phyloP scores from a whole-genome alignment of 2,113 vertebrate genomes.

The Oreochromis niloticus region DNA sequence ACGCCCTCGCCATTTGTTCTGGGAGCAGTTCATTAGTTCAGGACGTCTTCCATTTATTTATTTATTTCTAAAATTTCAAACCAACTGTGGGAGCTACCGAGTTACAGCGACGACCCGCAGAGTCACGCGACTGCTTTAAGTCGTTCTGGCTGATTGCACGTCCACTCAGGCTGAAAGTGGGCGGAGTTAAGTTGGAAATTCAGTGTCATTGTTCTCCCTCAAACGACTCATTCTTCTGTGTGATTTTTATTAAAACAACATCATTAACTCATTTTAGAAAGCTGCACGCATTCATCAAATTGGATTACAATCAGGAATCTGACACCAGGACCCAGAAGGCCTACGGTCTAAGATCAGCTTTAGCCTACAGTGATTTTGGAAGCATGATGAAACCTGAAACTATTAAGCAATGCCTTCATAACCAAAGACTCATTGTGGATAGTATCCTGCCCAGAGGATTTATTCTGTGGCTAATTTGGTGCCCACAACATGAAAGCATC shows the following conservation, averaged over 20 bases:
- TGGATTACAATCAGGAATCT: not conserved
- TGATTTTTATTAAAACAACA: not conserved
- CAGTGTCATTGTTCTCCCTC: not conserved
- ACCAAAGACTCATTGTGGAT: rapidly evolving
- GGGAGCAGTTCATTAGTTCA: not conserved
- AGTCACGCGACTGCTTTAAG: not conserved
- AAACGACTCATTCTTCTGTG: rapidly evolving
- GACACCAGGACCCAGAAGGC: not conserved
- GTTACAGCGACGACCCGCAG: not conserved
- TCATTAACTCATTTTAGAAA: not conserved
- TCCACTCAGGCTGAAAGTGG: not conserved
- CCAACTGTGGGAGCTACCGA: not conserved
- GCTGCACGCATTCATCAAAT: not conserved
- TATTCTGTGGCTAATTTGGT: not conserved
- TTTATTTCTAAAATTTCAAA: not conserved
- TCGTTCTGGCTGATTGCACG: not conserved
- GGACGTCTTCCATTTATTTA: not conserved
- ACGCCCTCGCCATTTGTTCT: not conserved
- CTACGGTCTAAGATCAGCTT: not conserved
- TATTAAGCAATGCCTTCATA: not conserved
- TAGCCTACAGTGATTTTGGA: not conserved
- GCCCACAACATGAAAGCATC: not conserved
- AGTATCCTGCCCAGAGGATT: not conserved
- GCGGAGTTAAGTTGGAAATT: not conserved
- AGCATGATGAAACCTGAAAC: not conserved